phyloP scores from a whole-genome alignment of 2,797 vertebrate genomes.

The Mallotus villosus region DNA sequence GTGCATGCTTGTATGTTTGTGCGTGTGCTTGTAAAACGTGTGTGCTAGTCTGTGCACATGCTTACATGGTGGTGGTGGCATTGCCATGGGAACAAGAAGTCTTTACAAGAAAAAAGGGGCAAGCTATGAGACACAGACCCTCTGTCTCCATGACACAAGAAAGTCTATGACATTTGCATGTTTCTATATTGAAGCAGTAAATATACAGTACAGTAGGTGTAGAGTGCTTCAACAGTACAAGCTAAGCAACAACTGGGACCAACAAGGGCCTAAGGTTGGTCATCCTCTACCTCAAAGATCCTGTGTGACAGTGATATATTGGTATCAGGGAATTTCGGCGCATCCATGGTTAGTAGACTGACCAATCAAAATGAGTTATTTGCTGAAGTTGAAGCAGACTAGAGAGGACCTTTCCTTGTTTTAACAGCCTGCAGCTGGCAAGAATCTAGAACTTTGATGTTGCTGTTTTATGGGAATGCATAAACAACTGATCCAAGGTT shows the following conservation, averaged over 20 bases:
- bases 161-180: no score
- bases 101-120: no score
- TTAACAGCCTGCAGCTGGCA: conserved; percentile 19
- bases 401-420: conserved; percentile 7
- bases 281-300: conserved; percentile 4
- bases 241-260: background rate
- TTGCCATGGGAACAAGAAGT: no score
- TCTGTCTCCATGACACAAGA: no score
- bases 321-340: conserved; percentile 23
- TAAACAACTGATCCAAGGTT: background rate
- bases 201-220: no score
- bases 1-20: background rate
- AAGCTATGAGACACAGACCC: no score
- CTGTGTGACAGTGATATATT: conserved; percentile 38
- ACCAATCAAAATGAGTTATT: conserved; percentile 32
- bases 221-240: no score
- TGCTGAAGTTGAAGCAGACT: conserved; percentile 23
- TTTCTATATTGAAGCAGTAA: no score
- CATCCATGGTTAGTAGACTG: conserved; percentile 27
- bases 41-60: no score
- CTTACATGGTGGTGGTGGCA: no score
- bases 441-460: background rate
- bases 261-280: background rate
- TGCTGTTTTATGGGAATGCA: conserved; percentile 3
- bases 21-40: no score